Conservation (phyloP, 2,888 invertebrate species). For the Aromia moschata region DNA sequence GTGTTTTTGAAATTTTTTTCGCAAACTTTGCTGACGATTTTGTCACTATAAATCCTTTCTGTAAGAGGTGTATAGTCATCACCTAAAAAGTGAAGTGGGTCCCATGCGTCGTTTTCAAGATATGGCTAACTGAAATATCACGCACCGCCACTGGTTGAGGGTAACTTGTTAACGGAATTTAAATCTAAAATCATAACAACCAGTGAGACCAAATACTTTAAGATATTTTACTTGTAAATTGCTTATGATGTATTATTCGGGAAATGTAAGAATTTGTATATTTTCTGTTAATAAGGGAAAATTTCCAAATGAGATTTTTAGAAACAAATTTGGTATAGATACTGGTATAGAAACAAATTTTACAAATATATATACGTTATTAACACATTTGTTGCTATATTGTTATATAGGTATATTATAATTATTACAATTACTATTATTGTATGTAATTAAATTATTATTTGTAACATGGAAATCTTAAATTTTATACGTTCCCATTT, state of each 20-base stretch:
- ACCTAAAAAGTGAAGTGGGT: too few species aligned
- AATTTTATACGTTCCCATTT: slow-evolving; percentile 40
- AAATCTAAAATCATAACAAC: slow-evolving; percentile 43
- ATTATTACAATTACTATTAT: slow-evolving; percentile 24
- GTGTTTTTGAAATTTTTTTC: too few species aligned
- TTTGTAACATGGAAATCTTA: slow-evolving; percentile 37
- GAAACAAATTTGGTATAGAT: too few species aligned
- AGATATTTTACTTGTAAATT: slow-evolving; percentile 54
- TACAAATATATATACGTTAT: slow-evolving; percentile 50
- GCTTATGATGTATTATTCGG: slow-evolving; percentile 43
- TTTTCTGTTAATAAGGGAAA: slow-evolving; percentile 46
- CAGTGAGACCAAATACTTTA: slow-evolving; percentile 62
- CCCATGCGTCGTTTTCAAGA: too few species aligned
- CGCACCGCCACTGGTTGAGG: too few species aligned
- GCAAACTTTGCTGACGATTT: too few species aligned
- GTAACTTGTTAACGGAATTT: slow-evolving; percentile 25
- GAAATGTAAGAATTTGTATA: slow-evolving; percentile 47
- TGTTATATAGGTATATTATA: slow-evolving; percentile 56
- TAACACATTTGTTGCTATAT: slow-evolving; percentile 60
- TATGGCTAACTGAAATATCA: too few species aligned
- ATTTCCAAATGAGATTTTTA: slow-evolving; percentile 45
- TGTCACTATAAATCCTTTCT: too few species aligned
- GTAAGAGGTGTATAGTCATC: too few species aligned
- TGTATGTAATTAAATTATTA: slow-evolving; percentile 23
- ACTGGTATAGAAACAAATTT: slow-evolving; percentile 46